phyloP scores from a whole-genome alignment of 2,888 invertebrate species.

The Eupithecia tripunctaria region DNA sequence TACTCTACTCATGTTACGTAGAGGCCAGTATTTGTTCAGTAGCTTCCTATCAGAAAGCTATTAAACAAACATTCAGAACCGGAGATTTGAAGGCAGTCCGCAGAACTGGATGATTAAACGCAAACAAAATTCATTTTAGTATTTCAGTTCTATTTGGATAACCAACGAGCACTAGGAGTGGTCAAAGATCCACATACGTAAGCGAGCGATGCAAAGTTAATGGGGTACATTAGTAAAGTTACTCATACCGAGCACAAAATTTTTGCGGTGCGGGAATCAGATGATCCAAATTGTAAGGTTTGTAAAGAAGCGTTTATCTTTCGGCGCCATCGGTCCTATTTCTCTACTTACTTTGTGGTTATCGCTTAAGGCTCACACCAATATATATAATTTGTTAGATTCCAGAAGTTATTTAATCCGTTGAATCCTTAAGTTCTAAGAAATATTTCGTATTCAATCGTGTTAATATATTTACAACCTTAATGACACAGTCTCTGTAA shows the following conservation, averaged over 20 bases:
- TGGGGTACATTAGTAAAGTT: too few relatives aligned
- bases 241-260: neutral
- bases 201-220: neutral
- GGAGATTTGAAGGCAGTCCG: neutral
- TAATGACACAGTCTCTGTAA: conserved; percentile 66
- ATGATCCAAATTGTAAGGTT: neutral
- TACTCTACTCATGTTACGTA: neutral
- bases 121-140: neutral
- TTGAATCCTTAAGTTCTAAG: conserved; percentile 34
- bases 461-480: conserved; percentile 57
- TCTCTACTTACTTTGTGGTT: neutral
- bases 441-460: conserved; percentile 40
- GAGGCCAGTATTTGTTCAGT: neutral
- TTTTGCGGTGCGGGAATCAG: neutral
- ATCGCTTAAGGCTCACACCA: conserved; percentile 21
- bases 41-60: neutral
- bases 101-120: neutral
- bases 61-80: neutral
- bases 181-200: neutral
- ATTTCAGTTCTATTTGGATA: neutral
- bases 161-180: neutral
- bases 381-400: conserved; percentile 25
- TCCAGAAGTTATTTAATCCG: conserved; percentile 32
- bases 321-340: neutral
- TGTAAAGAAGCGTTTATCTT: conserved; percentile 10